Base-by-base conservation (phyloP, 2,797 vertebrate species). In the Tolypeutes matacus region DNA sequence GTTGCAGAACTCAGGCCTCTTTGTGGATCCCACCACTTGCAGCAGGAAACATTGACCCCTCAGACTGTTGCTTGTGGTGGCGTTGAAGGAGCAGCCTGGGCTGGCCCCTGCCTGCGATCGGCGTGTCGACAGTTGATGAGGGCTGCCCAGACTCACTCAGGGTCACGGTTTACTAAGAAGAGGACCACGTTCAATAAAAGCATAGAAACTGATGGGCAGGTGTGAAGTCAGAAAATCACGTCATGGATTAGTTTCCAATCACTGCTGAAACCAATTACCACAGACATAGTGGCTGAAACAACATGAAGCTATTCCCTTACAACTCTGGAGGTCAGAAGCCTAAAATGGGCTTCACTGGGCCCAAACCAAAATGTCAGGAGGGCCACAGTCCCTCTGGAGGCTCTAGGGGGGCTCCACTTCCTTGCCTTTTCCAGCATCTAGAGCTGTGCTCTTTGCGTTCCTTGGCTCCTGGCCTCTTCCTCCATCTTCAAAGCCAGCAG, bases 311-410 rank as follows among this genome's bases (percentile, higher is more conserved):
- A 34, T 89, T 90, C 21, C 86, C n/a, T 39, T 86, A 46, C 0
- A 84, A 53, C 76, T 76, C 92, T 60, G 2, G 58, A 86, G 4
- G 9, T 81, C 81, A 95, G 62, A 84, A 70, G 64, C 78, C 46
- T 76, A 72, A 93, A 84, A 34, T 31, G 3, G 25, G 31, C 64
- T 46, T 75, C 36, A 25, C 25, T 2, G 15, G 51, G 39, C 7
- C 6, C 6, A 83, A 83, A 51, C 0, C 34, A 70, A 31, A 58
- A 7, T 88, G 21, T 42, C 46, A 2, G 21, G 11, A 60, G 15
- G 23, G 46, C n/a, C 3, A 7, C 4, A 18, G 0, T 23, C 42
- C 58, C 75, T 49, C 1, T 15, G 18, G 3, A 77, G 1, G n/a
- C 3, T 53, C 34, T 67, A n/a, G 31, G 60, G 62, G 83, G 23